Percentiles rank a stretch among this genome's conserved stretches.
Evolutionary conservation across 1,140 invertebrate genomes (phyloP).

Genomic region (Lithobius niger): DNA sequence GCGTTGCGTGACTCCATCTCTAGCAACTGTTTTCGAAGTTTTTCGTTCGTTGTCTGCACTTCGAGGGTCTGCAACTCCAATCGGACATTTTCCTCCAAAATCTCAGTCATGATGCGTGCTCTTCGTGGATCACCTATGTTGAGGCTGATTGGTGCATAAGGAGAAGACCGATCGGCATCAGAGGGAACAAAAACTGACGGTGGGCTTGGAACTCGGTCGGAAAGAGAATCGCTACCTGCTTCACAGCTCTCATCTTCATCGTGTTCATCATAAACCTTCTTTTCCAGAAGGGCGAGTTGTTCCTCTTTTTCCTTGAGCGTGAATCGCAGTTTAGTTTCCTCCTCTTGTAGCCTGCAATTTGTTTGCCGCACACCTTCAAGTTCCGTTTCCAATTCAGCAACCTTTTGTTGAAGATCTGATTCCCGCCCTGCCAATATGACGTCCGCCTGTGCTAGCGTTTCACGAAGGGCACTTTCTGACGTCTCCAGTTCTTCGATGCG

Average conservation of each 20-base stretch:
- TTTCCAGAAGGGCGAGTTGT: conserved; percentile 4
- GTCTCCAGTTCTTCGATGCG: conserved; percentile 29
- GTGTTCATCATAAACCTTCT: too few species aligned
- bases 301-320: conserved; percentile 5
- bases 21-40: neutral
- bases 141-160: too few species aligned
- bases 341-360: neutral
- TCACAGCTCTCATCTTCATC: too few species aligned
- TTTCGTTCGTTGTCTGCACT: neutral
- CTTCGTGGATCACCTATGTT: too few species aligned
- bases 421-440: conserved; percentile 16
- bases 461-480: conserved; percentile 20
- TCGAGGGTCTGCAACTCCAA: neutral
- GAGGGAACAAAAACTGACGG: too few species aligned
- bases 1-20: neutral
- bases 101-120: neutral
- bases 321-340: neutral
- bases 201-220: too few species aligned
- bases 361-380: neutral
- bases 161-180: too few species aligned
- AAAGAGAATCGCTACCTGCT: too few species aligned
- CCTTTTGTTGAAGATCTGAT: conserved; percentile 14
- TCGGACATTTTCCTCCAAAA: neutral
- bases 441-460: conserved; percentile 19
- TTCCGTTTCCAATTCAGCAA: conserved; percentile 8